phyloP scores from a whole-genome alignment of 1,140 invertebrate species.

The Dendrolimus punctatus region DNA sequence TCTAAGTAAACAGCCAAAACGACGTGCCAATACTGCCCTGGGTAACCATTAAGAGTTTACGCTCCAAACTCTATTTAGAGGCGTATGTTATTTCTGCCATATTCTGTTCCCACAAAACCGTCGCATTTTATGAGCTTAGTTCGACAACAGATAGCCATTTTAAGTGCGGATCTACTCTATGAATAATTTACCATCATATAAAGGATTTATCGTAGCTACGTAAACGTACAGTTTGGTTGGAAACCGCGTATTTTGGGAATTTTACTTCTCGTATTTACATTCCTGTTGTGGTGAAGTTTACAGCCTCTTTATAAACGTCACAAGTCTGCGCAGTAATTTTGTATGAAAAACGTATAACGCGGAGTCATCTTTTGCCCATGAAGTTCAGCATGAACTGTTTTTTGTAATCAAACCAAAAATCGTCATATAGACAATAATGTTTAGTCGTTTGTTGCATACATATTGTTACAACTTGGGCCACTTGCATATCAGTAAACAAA shows the following conservation, averaged over 20 bases:
- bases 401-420: no score
- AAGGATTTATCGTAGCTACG: conserved; percentile 30
- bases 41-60: conserved; percentile 9
- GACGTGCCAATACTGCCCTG: conserved; percentile 13
- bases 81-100: neutral
- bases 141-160: conserved; percentile 43
- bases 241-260: conserved; percentile 9
- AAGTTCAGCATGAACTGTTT: no score
- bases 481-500: no score
- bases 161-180: conserved; percentile 42
- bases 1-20: conserved; percentile 10
- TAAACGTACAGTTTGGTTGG: conserved; percentile 35
- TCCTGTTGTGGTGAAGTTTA: no score
- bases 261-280: neutral
- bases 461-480: no score
- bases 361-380: no score
- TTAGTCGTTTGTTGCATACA: no score
- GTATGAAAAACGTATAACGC: no score
- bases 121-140: conserved; percentile 32
- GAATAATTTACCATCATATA: conserved; percentile 47
- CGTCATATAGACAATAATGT: no score
- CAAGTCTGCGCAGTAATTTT: no score
- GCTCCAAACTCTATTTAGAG: conserved; percentile 7
- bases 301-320: no score
- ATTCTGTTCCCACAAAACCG: conserved; percentile 20